These are phyloP conservation scores for Ophion slaviceki DNA, from an alignment of 2,888 invertebrate genomes.

Conservation along the genomic window DNA sequence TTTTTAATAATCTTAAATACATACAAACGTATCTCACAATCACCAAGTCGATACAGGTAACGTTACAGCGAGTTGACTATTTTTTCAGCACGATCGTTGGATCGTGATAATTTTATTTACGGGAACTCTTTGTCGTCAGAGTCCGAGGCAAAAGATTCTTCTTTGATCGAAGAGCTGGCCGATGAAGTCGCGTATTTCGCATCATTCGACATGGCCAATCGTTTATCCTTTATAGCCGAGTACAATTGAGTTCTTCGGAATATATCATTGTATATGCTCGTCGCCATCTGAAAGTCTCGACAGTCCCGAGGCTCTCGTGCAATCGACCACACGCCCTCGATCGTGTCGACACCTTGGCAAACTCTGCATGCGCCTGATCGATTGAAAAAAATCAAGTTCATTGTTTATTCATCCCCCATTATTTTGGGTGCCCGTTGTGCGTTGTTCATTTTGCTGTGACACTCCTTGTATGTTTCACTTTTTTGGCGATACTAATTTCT, in stretches of 20 bases:
- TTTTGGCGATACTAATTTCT: too few relatives aligned
- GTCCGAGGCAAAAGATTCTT: slow-evolving; percentile 15
- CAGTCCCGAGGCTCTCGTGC: slow-evolving; percentile 73
- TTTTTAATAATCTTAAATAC: not conserved
- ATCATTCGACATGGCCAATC: slow-evolving; percentile 22
- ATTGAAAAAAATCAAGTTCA: not conserved
- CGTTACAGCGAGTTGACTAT: not conserved
- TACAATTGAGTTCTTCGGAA: slow-evolving; percentile 71
- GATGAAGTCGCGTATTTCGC: slow-evolving; percentile 21
- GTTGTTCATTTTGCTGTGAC: too few relatives aligned
- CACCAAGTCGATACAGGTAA: not conserved
- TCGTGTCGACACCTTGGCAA: slow-evolving; percentile 77
- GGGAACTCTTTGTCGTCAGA: not conserved
- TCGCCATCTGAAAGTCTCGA: slow-evolving; percentile 75
- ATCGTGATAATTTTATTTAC: not conserved
- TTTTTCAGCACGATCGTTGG: not conserved
- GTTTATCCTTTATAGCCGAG: slow-evolving; percentile 65
- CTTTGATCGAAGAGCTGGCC: not conserved
- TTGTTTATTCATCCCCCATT: not conserved
- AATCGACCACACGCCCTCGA: slow-evolving; percentile 76
- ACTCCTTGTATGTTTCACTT: too few relatives aligned
- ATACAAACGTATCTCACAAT: not conserved
- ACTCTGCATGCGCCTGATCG: slow-evolving; percentile 75
- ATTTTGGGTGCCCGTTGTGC: too few relatives aligned
- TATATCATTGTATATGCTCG: slow-evolving; percentile 74